Evolutionary conservation across 2,113 vertebrate species (phyloP).

Genomic region (Lophotis ruficrista): DNA sequence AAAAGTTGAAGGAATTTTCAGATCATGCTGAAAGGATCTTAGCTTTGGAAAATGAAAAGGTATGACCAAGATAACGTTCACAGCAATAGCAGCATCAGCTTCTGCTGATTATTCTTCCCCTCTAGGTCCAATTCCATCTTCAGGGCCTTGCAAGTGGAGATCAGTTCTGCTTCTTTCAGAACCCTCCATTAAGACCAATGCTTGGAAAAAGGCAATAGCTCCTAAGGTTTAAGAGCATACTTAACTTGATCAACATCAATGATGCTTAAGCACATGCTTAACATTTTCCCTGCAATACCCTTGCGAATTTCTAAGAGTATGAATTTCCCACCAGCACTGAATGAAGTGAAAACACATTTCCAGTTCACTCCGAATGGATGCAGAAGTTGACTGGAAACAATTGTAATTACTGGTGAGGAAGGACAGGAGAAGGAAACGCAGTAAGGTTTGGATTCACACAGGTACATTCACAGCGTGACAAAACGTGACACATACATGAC

Average conservation of each 20-base stretch:
- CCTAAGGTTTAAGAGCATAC: background rate
- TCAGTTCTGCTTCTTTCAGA: background rate
- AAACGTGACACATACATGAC: background rate
- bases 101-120: background rate
- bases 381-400: background rate
- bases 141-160: background rate
- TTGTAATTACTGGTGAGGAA: background rate
- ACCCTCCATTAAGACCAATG: background rate
- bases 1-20: background rate
- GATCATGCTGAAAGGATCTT: background rate
- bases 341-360: background rate
- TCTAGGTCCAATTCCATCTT: background rate
- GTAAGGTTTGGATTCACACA: background rate
- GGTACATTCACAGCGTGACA: background rate
- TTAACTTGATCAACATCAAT: background rate
- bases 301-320: background rate
- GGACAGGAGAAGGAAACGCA: background rate
- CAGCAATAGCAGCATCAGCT: background rate
- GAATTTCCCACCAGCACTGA: background rate
- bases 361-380: background rate
- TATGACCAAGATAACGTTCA: background rate
- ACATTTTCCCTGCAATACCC: background rate
- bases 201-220: background rate
- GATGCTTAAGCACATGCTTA: background rate
- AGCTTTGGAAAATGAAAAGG: background rate